Percentiles rank a stretch among this genome's conserved stretches.
These are phyloP conservation scores for Brachyalestes nurse DNA, from an alignment of 2,797 vertebrate genomes.

Conservation along the genomic window DNA sequence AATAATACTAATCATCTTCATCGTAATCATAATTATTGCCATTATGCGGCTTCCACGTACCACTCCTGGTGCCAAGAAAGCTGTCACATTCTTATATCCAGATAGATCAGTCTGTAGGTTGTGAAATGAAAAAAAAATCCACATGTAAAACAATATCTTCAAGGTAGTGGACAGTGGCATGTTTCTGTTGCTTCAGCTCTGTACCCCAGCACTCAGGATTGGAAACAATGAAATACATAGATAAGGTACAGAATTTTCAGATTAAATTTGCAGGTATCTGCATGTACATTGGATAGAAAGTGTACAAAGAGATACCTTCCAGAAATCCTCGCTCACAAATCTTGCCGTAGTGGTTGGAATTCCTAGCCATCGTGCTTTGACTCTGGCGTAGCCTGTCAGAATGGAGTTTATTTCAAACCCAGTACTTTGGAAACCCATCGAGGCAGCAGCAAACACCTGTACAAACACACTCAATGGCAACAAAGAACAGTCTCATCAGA, in stretches of 20 bases:
- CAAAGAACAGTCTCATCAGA: not conserved
- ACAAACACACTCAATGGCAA: constrained; percentile 31
- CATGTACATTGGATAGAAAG: no score
- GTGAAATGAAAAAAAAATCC: constrained; percentile 14
- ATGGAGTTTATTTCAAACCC: constrained; percentile 83
- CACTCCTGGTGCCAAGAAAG: constrained; percentile 78
- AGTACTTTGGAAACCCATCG: constrained; percentile 76
- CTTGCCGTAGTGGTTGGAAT: constrained; percentile 64
- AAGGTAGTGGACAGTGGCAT: not conserved
- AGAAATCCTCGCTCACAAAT: constrained; percentile 79
- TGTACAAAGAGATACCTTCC: constrained; percentile 67
- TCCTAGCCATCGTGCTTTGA: constrained; percentile 71
- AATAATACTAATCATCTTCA: no score
- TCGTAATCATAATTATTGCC: no score
- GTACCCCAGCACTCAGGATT: no score
- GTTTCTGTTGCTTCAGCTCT: no score
- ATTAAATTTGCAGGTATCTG: no score
- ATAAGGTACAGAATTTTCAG: no score
- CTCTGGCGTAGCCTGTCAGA: constrained; percentile 70
- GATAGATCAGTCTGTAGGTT: constrained; percentile 79
- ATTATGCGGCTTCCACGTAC: constrained; percentile 69
- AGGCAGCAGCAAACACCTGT: constrained; percentile 77
- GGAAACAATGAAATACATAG: no score
- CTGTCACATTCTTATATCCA: constrained; percentile 77
- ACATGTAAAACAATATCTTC: not conserved